Conservation (phyloP, 1,140 invertebrate genomes). For the Zaprionus davidi region DNA sequence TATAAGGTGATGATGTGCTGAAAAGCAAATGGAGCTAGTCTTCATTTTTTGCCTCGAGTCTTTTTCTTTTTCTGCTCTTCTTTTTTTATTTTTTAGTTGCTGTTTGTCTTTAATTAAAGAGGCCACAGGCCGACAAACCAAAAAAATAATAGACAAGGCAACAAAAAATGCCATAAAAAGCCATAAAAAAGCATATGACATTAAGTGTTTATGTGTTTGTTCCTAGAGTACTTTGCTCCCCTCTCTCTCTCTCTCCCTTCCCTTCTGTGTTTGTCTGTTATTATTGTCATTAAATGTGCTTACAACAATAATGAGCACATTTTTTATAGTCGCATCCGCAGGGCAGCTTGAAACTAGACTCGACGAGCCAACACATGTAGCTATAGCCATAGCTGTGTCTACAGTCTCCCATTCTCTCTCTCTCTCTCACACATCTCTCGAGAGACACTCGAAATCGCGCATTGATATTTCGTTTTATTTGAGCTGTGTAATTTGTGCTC, state of each 20-base stretch:
- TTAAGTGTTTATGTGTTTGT: constrained; percentile 45
- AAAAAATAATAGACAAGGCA: constrained; percentile 20
- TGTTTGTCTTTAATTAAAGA: constrained; percentile 46
- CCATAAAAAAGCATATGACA: constrained; percentile 39
- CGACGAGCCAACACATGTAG: too few relatives aligned
- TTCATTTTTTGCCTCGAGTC: background rate
- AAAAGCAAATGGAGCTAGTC: constrained; percentile 16
- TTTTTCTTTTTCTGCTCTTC: background rate
- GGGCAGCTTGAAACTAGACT: constrained; percentile 18
- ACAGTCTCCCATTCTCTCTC: background rate
- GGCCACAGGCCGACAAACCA: constrained; percentile 34
- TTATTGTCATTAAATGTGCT: constrained; percentile 55
- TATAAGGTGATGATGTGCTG: constrained; percentile 33
- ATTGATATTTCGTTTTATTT: background rate
- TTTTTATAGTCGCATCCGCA: constrained; percentile 39
- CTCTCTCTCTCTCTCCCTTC: background rate
- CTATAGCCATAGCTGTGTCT: constrained; percentile 15
- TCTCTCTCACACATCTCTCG: background rate
- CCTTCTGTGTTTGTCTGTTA: constrained; percentile 23
- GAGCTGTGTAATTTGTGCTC: background rate
- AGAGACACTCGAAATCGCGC: background rate
- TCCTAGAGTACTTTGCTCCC: background rate
- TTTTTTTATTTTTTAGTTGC: constrained; percentile 1
- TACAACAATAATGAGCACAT: constrained; percentile 47
- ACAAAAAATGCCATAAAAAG: background rate